phyloP scores from a whole-genome alignment of 1,140 invertebrate species.

The Zaprionus kolodkinae region DNA sequence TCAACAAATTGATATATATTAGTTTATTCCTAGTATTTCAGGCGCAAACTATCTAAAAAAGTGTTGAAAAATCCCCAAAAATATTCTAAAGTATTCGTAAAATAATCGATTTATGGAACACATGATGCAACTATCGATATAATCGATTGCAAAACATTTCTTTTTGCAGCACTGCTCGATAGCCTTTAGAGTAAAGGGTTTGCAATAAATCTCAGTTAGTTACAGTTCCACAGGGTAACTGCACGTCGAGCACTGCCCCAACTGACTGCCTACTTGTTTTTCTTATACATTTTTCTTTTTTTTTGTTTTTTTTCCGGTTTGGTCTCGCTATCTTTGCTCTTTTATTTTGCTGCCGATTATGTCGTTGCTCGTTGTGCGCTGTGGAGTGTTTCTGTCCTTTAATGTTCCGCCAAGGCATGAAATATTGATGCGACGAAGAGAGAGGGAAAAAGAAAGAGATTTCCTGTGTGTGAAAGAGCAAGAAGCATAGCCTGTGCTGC shows the following conservation, averaged over 20 bases:
- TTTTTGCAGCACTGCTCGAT: no score
- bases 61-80: no score
- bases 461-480: no score
- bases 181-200: no score
- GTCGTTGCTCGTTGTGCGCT: constrained; percentile 32
- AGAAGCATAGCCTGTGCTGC: neutral
- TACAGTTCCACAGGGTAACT: neutral
- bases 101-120: no score
- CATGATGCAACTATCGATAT: no score
- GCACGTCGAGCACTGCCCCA: neutral
- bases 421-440: constrained; percentile 65
- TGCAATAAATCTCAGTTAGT: neutral
- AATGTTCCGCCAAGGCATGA: constrained; percentile 57
- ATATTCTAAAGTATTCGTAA: no score
- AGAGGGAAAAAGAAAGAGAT: neutral
- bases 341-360: constrained; percentile 51
- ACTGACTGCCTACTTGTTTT: constrained; percentile 13
- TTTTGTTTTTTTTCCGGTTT: neutral
- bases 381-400: constrained; percentile 39
- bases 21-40: no score
- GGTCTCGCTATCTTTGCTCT: constrained; percentile 52
- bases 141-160: no score
- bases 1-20: no score
- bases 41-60: no score
- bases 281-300: constrained; percentile 33